Conservation (phyloP, 1,140 invertebrate species). For the Drosophila parabipectinata region DNA sequence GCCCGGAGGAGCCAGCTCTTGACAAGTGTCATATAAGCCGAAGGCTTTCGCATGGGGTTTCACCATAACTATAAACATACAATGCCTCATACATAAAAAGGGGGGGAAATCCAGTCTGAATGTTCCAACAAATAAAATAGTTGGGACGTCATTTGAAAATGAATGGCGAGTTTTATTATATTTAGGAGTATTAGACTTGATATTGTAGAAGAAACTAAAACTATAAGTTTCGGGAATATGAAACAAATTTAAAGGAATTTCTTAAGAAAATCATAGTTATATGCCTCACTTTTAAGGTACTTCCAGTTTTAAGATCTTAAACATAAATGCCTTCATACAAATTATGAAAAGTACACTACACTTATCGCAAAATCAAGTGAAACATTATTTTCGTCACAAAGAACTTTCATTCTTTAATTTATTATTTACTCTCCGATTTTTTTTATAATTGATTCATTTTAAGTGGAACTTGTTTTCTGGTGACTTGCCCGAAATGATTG, state of each 20-base stretch:
- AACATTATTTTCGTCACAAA: neutral
- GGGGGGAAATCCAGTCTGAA: conserved; percentile 8
- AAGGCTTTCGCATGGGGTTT: conserved; percentile 32
- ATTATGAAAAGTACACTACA: too few relatives aligned
- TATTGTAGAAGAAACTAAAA: too few relatives aligned
- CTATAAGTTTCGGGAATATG: too few relatives aligned
- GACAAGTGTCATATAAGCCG: conserved; percentile 43
- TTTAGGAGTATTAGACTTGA: too few relatives aligned
- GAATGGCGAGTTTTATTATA: too few relatives aligned
- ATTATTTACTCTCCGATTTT: neutral
- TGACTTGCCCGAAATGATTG: conserved; percentile 46
- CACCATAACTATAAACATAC: conserved; percentile 12
- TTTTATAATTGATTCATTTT: conserved; percentile 36
- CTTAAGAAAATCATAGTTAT: too few relatives aligned
- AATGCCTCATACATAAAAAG: neutral
- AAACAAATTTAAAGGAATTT: too few relatives aligned
- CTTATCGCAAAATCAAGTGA: neutral
- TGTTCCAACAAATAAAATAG: neutral
- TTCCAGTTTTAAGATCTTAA: too few relatives aligned
- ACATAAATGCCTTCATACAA: too few relatives aligned
- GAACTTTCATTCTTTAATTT: too few relatives aligned
- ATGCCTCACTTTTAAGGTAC: too few relatives aligned
- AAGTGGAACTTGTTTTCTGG: conserved; percentile 6
- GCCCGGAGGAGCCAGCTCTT: conserved; percentile 22
- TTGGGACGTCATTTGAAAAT: neutral